phyloP scores from a whole-genome alignment of 2,113 vertebrate species.

The Pelusios castaneus region DNA sequence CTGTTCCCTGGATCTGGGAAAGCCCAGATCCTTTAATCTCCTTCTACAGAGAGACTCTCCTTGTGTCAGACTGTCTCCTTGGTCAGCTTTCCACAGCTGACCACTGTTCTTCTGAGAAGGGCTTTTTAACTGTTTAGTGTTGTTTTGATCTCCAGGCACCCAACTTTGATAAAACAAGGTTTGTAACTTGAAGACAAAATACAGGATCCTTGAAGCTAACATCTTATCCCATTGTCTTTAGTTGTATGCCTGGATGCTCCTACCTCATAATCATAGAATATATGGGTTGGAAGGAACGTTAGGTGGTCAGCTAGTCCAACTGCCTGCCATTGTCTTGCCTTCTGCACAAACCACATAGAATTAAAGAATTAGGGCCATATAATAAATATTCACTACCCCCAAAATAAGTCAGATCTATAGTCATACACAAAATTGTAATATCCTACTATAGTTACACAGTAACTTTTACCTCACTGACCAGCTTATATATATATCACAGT shows the following conservation, averaged over 20 bases:
- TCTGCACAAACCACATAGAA: neutral
- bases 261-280: neutral
- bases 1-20: neutral
- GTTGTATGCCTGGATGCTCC: no score
- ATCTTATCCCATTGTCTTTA: neutral
- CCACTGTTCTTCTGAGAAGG: neutral
- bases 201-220: neutral
- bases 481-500: neutral
- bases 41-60: neutral
- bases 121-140: neutral
- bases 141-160: neutral
- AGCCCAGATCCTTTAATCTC: neutral
- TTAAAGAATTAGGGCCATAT: neutral
- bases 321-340: neutral
- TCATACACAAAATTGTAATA: neutral
- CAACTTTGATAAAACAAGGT: neutral
- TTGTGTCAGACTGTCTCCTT: neutral
- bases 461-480: neutral
- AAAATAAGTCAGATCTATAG: neutral
- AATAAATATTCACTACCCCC: neutral
- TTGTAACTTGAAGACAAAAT: neutral
- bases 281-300: no score
- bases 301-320: no score
- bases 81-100: neutral
- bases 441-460: neutral